Percentiles rank a stretch among this genome's conserved stretches.
phyloP scores from a whole-genome alignment of 2,797 vertebrate genomes.

The Manis javanica region DNA sequence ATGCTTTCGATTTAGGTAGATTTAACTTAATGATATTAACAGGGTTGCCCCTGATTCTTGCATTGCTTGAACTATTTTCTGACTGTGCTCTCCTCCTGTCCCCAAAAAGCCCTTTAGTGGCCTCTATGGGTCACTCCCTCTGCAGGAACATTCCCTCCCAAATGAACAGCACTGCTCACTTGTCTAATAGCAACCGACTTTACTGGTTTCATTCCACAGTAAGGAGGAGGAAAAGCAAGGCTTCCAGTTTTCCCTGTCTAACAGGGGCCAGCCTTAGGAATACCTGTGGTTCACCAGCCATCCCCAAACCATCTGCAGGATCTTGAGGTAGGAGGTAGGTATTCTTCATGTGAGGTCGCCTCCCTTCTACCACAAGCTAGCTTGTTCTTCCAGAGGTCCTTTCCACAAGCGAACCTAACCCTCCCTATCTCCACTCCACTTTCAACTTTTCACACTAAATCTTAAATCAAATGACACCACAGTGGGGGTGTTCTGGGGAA shows the following conservation, averaged over 20 bases:
- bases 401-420: not conserved
- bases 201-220: conserved; percentile 68
- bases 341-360: conserved; percentile 74
- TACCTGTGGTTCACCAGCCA: conserved; percentile 79
- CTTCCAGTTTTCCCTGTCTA: conserved; percentile 69
- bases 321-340: conserved; percentile 69
- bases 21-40: conserved; percentile 44
- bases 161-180: conserved; percentile 27
- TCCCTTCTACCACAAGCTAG: not conserved
- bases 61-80: not conserved
- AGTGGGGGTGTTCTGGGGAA: not conserved
- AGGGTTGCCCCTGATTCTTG: conserved; percentile 24
- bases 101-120: not conserved
- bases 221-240: conserved; percentile 54
- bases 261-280: conserved; percentile 74
- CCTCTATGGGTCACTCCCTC: not conserved
- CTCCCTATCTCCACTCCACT: not conserved
- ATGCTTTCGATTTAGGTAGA: conserved; percentile 59
- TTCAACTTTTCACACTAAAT: not conserved
- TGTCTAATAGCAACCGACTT: conserved; percentile 68
- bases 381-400: conserved; percentile 29
- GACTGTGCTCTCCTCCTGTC: not conserved
- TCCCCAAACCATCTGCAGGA: conserved; percentile 63
- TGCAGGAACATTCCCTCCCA: conserved; percentile 37
- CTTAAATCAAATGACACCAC: not conserved